phyloP scores from a whole-genome alignment of 2,113 vertebrate species.

The Danionella cerebrum region DNA sequence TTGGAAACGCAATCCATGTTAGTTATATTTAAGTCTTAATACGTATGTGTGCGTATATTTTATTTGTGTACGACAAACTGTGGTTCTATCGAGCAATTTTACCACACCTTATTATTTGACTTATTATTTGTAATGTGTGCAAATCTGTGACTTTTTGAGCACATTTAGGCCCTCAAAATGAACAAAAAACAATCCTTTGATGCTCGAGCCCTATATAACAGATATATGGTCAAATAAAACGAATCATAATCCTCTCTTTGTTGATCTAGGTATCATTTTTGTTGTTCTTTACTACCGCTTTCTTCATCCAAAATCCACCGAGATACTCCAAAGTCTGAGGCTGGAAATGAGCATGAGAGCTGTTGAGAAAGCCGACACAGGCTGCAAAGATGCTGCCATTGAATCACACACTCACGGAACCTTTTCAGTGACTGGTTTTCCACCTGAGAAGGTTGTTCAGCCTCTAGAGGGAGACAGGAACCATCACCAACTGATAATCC shows the following conservation, averaged over 20 bases:
- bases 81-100: too few relatives aligned
- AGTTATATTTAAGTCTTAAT: too few relatives aligned
- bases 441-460: conserved; percentile 20
- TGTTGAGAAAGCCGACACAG: conserved; percentile 39
- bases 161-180: too few relatives aligned
- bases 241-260: conserved; percentile 38
- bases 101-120: too few relatives aligned
- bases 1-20: too few relatives aligned
- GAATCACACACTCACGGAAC: conserved; percentile 50
- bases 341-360: conserved; percentile 41
- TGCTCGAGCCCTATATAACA: too few relatives aligned
- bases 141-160: too few relatives aligned
- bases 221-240: too few relatives aligned
- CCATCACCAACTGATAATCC: conserved; percentile 78
- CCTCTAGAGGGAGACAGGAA: conserved; percentile 57
- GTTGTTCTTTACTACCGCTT: conserved; percentile 73
- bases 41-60: too few relatives aligned
- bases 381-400: conserved; percentile 32
- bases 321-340: conserved; percentile 66
- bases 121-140: too few relatives aligned
- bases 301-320: conserved; percentile 75
- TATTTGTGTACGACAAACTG: too few relatives aligned
- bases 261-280: conserved; percentile 64
- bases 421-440: conserved; percentile 38
- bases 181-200: too few relatives aligned